phyloP scores from a whole-genome alignment of 35 echinoderm and acorn worm species.

The Heliocidaris erythrogramma region DNA sequence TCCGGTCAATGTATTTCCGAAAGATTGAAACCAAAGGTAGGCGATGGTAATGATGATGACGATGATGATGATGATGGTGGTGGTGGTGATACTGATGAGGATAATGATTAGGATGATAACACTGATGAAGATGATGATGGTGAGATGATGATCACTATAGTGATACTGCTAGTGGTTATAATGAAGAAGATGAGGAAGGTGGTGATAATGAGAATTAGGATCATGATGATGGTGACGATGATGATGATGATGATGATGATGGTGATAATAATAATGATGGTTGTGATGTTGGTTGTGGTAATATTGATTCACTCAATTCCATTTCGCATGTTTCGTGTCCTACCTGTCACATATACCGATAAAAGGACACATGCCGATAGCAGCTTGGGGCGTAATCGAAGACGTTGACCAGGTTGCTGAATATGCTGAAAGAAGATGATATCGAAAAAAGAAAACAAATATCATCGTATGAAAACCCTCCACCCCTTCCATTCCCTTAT shows the following conservation, averaged over 20 bases:
- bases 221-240: background rate
- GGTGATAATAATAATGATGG: constrained; percentile 2
- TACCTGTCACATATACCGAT: background rate
- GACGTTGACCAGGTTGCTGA: background rate
- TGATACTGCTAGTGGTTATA: background rate
- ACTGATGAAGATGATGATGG: background rate
- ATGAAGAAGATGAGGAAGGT: background rate
- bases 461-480: too few species aligned
- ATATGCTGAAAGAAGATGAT: background rate
- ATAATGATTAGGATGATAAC: background rate
- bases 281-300: background rate
- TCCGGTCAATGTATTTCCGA: too few species aligned
- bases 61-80: too few species aligned
- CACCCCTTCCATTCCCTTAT: too few species aligned
- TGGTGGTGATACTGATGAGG: too few species aligned
- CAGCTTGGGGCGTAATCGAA: background rate
- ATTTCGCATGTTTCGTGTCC: background rate
- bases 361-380: background rate
- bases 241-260: background rate
- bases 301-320: background rate
- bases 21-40: too few species aligned
- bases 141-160: background rate
- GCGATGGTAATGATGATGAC: too few species aligned
- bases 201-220: background rate
- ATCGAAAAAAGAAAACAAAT: too few species aligned